phyloP scores from a whole-genome alignment of 2,888 invertebrate genomes.

The Phortica magna region DNA sequence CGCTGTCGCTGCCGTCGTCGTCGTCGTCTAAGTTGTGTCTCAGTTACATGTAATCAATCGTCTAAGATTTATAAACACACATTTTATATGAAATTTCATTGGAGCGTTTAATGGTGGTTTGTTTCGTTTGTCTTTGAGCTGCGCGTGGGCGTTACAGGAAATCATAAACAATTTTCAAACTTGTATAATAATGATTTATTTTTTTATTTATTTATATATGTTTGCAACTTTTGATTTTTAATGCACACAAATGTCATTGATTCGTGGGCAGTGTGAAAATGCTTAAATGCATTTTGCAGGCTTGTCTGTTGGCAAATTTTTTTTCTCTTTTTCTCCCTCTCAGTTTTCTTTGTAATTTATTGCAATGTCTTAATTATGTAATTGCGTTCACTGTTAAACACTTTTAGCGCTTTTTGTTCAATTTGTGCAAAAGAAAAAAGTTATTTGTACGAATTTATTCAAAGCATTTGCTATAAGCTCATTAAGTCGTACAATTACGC shows the following conservation, averaged over 20 bases:
- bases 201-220: not conserved
- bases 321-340: not conserved
- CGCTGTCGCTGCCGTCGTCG: not conserved
- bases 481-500: too few relatives aligned
- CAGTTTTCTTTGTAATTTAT: too few relatives aligned
- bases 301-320: conserved; percentile 1
- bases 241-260: conserved; percentile 4
- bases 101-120: not conserved
- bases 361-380: conserved; percentile 15
- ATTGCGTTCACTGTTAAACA: not conserved
- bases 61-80: not conserved
- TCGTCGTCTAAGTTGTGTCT: not conserved
- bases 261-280: conserved; percentile 24
- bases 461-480: too few relatives aligned
- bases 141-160: conserved; percentile 61
- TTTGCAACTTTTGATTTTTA: not conserved
- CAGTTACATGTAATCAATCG: conserved; percentile 32
- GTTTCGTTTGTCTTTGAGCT: conserved; percentile 3
- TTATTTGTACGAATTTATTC: too few relatives aligned
- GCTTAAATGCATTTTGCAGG: not conserved
- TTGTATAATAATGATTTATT: conserved; percentile 10
- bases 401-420: too few relatives aligned
- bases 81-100: conserved; percentile 9
- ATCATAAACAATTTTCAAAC: conserved; percentile 61
- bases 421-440: too few relatives aligned